A percentile compares a stretch with the other conserved stretches of the same genome.
These are phyloP conservation scores for Apamea crenata DNA, from an alignment of 2,888 invertebrate genomes.

Conservation along the genomic window DNA sequence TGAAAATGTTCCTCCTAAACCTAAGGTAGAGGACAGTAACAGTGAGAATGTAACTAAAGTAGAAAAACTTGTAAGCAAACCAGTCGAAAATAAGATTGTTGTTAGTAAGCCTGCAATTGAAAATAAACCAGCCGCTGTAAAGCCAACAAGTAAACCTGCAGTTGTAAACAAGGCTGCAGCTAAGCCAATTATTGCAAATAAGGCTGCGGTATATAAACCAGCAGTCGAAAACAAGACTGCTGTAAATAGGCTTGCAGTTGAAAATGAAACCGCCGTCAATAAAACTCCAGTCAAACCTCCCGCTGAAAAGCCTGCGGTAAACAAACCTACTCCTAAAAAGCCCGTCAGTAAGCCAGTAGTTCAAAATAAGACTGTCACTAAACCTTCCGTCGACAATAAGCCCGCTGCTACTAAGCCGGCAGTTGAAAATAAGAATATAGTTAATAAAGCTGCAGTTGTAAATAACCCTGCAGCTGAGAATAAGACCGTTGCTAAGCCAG, in stretches of 20 bases:
- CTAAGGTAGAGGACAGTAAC: constrained; percentile 22
- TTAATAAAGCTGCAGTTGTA: background rate
- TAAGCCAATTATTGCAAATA: constrained; percentile 12
- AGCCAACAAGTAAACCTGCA: constrained; percentile 13
- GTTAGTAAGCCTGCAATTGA: constrained; percentile 15
- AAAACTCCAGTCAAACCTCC: constrained; percentile 9
- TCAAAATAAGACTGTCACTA: constrained; percentile 17
- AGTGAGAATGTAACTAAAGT: constrained; percentile 11
- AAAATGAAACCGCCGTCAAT: background rate
- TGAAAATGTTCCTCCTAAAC: constrained; percentile 30
- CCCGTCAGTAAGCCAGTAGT: background rate
- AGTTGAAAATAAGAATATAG: constrained; percentile 1
- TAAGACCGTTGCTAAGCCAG: constrained; percentile 7
- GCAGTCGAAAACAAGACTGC: constrained; percentile 9
- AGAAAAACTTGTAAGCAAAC: constrained; percentile 19
- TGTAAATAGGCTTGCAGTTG: constrained; percentile 7
- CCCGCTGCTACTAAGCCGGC: constrained; percentile 1
- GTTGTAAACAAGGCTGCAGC: constrained; percentile 12
- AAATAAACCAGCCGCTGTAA: constrained; percentile 22
- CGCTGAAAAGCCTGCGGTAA: constrained; percentile 1
- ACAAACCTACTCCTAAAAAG: constrained; percentile 2
- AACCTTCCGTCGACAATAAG: constrained; percentile 9
- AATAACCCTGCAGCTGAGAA: constrained; percentile 10
- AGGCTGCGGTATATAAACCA: background rate
- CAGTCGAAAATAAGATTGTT: constrained; percentile 14